Evolutionary conservation across 1,140 invertebrate species (phyloP), one percentile per base, ranked within the genome.

Genomic region (Drosophila tristis): DNA sequence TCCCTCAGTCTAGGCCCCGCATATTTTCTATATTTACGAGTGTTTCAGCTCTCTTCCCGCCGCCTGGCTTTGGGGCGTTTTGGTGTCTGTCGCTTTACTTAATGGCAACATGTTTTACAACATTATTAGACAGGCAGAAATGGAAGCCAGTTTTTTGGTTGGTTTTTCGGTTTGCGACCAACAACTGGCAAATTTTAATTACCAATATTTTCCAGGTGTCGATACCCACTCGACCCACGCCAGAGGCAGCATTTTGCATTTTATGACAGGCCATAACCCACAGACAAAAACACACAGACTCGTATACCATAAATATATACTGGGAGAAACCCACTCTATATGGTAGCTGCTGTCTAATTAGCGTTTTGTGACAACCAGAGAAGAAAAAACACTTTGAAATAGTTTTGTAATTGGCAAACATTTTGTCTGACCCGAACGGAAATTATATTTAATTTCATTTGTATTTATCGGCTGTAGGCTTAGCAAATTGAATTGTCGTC

Each of bases 21-120:
- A 39, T 39, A 39, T 39, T 39, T 11, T 39, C 4, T 1, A 39
- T 11, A 39, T 39, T 13, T 39, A 39, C 35, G 35, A 39, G 35
- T 13, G 35, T 60, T 58, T 71, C 55, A 25, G 47, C 20, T 31
- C 23, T 55, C 43, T 42, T 56, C 74, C 54, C 6, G 47, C 13
- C 42, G 35, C 13, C 44, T 71, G 67, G 60, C 78, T 78, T 78
- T 70, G 60, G 67, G 81, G 77, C 74, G 67, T 78, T 65, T 80
- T 47, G 60, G 70, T 59, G 67, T 80, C 66, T 80, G 80, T 80
- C 77, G 76, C 42, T 67, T 80, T 58, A 74, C 70, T 71, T 86
- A 86, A 86, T 86, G 73, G 68, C 74, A 86, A 86, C 81, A 68
- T 86, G 81, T 86, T 86, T 86, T 86, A 86, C 81, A 86, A 86